Percentiles rank a stretch among this genome's conserved stretches.
phyloP scores from a whole-genome alignment of 2,113 vertebrate genomes.

The Recurvirostra avosetta region DNA sequence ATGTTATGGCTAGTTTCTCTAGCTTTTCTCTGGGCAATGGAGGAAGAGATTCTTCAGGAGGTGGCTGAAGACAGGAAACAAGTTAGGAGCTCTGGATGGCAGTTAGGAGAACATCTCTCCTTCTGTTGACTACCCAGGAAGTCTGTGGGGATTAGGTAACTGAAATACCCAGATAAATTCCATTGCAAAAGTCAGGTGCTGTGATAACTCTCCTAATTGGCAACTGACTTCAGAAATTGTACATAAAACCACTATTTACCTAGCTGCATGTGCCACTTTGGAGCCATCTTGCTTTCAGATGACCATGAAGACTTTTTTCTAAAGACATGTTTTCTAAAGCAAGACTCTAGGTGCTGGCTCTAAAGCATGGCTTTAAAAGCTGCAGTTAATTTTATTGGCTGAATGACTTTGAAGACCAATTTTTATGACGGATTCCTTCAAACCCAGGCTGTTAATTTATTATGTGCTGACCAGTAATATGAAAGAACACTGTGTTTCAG shows the following conservation, averaged over 20 bases:
- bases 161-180: neutral
- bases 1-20: neutral
- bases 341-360: neutral
- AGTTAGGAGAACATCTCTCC: neutral
- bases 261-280: neutral
- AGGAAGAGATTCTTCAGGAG: neutral
- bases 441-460: neutral
- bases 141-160: neutral
- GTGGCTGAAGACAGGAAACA: neutral
- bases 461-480: neutral
- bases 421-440: constrained; percentile 29
- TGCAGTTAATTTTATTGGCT: neutral
- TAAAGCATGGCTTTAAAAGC: neutral
- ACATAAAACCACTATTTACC: neutral
- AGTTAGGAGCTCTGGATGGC: neutral
- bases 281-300: neutral
- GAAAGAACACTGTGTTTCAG: neutral
- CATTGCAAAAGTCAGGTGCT: neutral
- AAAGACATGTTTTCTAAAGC: neutral
- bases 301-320: neutral
- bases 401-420: neutral
- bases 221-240: neutral
- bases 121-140: neutral
- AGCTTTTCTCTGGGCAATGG: neutral
- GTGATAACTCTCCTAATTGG: neutral